Percentiles rank a stretch among this genome's conserved stretches.
Conservation (phyloP, 2,888 invertebrate genomes). For the Drosophila incognita region DNA sequence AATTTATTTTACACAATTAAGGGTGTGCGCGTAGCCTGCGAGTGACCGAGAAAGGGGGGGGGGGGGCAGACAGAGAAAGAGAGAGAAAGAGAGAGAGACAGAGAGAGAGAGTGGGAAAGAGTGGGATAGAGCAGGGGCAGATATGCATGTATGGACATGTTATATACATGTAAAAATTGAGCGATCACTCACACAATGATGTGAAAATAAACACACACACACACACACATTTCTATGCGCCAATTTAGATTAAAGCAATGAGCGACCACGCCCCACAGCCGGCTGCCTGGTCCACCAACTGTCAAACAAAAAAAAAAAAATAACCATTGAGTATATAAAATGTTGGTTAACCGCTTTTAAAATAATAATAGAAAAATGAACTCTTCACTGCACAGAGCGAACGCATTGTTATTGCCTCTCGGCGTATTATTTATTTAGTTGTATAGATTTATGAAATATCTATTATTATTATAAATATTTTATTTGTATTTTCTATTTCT, state of each 20-base stretch:
- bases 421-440: conserved; percentile 38
- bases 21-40: conserved; percentile 67
- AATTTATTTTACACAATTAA: conserved; percentile 82
- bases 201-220: conserved; percentile 19
- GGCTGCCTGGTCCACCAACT: conserved; percentile 39
- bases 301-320: conserved; percentile 31
- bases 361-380: conserved; percentile 53
- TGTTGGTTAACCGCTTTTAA: conserved; percentile 37
- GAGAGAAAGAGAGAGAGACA: neutral
- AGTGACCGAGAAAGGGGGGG: neutral
- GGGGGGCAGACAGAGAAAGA: conserved; percentile 10
- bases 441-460: conserved; percentile 52
- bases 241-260: conserved; percentile 80
- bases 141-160: conserved; percentile 34
- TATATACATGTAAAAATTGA: conserved; percentile 59
- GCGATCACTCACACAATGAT: conserved; percentile 58
- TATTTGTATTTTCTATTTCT: conserved; percentile 35
- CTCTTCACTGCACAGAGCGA: conserved; percentile 52
- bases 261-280: conserved; percentile 63
- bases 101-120: conserved; percentile 4
- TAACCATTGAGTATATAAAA: conserved; percentile 20
- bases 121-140: conserved; percentile 14
- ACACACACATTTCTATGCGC: conserved; percentile 71
- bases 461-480: conserved; percentile 50
- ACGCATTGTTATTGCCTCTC: conserved; percentile 61